phyloP scores from a whole-genome alignment of 1,140 invertebrate genomes.

The Psix sp. region DNA sequence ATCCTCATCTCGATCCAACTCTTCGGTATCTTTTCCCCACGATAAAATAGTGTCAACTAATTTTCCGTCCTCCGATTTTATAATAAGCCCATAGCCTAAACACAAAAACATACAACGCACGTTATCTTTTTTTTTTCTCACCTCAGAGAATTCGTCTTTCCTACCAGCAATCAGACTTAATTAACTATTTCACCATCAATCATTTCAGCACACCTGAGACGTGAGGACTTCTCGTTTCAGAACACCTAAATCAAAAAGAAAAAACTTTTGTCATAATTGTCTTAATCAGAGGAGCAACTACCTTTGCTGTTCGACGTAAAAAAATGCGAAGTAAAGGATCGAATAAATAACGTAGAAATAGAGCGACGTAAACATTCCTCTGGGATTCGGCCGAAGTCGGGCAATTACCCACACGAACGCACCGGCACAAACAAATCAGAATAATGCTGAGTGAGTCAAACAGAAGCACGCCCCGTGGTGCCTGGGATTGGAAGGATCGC shows the following conservation, averaged over 20 bases:
- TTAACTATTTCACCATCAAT: too few relatives aligned
- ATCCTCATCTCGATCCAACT: conserved; percentile 25
- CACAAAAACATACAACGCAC: conserved; percentile 31
- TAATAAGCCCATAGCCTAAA: too few relatives aligned
- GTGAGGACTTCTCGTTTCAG: too few relatives aligned
- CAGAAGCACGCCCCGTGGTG: conserved; percentile 40
- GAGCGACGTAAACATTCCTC: conserved; percentile 8
- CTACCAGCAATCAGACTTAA: too few relatives aligned
- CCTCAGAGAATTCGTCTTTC: too few relatives aligned
- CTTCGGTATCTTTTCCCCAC: conserved; percentile 31
- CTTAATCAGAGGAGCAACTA: too few relatives aligned
- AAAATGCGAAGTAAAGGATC: too few relatives aligned
- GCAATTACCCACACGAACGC: conserved; percentile 44
- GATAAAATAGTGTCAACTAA: conserved; percentile 44
- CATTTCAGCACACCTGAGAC: too few relatives aligned
- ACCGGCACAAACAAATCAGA: conserved; percentile 31
- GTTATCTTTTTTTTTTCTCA: conserved; percentile 10
- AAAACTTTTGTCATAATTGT: too few relatives aligned
- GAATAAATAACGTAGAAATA: too few relatives aligned
- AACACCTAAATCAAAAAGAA: too few relatives aligned
- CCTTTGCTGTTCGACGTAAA: too few relatives aligned
- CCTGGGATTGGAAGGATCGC: conserved; percentile 14
- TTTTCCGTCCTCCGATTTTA: conserved; percentile 37
- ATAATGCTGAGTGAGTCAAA: conserved; percentile 33
- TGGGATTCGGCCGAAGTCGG: conserved; percentile 5